These are phyloP conservation scores for Mythimna ferrago DNA, from an alignment of 2,888 invertebrate genomes.

Conservation along the genomic window DNA sequence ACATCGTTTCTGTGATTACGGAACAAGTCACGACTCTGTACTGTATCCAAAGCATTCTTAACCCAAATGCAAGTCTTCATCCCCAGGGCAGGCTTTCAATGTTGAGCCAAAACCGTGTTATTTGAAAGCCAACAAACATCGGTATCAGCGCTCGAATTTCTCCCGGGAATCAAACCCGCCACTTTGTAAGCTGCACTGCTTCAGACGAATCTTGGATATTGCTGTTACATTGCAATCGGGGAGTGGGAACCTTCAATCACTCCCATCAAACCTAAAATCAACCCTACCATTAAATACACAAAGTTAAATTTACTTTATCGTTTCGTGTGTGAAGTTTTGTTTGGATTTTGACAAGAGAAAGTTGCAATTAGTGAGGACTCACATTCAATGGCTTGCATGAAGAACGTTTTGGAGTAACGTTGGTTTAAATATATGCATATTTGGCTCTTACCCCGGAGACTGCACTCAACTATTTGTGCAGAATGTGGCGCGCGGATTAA, in stretches of 20 bases:
- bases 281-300: rapidly evolving
- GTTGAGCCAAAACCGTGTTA: constrained; percentile 54
- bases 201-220: constrained; percentile 55
- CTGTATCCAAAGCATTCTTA: constrained; percentile 14
- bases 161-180: constrained; percentile 59
- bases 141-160: constrained; percentile 56
- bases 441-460: constrained; percentile 7
- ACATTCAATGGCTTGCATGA: constrained; percentile 23
- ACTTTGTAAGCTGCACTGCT: constrained; percentile 61
- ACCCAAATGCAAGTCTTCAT: constrained; percentile 40
- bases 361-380: constrained; percentile 44
- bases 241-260: constrained; percentile 10
- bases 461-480: constrained; percentile 17
- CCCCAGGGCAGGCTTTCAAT: constrained; percentile 58
- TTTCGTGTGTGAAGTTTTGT: neutral
- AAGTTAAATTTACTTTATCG: constrained; percentile 1
- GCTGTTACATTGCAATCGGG: constrained; percentile 41
- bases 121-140: constrained; percentile 55
- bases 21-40: constrained; percentile 1
- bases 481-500: constrained; percentile 20
- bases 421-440: constrained; percentile 36
- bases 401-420: constrained; percentile 32
- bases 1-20: constrained; percentile 7
- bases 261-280: neutral
- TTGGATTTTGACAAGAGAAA: constrained; percentile 34